Conservation (phyloP, 2,113 vertebrate species). For the Microcebus lehilahytsara region DNA sequence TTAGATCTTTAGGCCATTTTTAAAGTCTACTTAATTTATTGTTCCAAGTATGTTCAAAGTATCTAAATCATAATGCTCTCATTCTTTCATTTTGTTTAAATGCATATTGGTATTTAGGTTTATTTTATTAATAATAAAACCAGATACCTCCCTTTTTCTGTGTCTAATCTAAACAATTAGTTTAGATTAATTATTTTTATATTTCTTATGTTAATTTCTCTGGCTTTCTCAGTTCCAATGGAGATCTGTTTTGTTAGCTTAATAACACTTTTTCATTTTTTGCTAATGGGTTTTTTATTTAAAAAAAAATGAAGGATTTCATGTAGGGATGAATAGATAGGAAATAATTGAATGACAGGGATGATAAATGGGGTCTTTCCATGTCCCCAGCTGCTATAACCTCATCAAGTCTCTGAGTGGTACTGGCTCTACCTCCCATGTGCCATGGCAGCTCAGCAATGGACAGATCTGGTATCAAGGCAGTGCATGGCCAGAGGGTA, state of each 20-base stretch:
- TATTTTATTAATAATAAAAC: conserved; percentile 63
- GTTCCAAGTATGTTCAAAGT: conserved; percentile 32
- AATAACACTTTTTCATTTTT: conserved; percentile 48
- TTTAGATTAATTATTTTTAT: conserved; percentile 72
- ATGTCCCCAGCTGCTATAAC: background rate
- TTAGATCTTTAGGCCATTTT: conserved; percentile 46
- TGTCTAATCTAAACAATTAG: conserved; percentile 42
- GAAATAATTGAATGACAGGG: conserved; percentile 42
- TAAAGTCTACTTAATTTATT: conserved; percentile 63
- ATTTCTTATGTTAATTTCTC: conserved; percentile 56
- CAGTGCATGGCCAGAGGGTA: background rate
- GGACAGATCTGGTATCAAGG: background rate
- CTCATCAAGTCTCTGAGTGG: background rate
- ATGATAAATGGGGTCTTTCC: background rate
- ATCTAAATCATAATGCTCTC: conserved; percentile 65
- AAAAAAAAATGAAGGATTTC: conserved; percentile 56
- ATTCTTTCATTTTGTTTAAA: conserved; percentile 82
- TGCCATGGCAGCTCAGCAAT: background rate
- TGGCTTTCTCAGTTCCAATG: conserved; percentile 62
- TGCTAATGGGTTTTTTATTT: conserved; percentile 52
- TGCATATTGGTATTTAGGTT: conserved; percentile 69
- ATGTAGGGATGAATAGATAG: conserved; percentile 46
- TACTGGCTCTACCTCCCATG: background rate
- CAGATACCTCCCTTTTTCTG: conserved; percentile 41
- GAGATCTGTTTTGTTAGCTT: conserved; percentile 62